Percentiles rank a stretch among this genome's conserved stretches.
phyloP scores from a whole-genome alignment of 2,797 vertebrate species.

The Coendou prehensilis region DNA sequence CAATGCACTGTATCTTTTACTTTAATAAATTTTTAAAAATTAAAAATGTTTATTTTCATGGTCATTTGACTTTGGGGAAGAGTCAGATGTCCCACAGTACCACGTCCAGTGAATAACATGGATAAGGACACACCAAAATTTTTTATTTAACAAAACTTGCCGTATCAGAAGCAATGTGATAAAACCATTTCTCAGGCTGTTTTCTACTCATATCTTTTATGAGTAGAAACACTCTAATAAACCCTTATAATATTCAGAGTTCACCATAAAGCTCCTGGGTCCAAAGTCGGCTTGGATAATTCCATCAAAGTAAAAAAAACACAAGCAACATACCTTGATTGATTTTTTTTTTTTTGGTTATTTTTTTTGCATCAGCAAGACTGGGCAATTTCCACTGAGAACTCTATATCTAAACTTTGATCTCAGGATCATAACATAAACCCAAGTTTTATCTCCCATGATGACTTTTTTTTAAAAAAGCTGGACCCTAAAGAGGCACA shows the following conservation, averaged over 20 bases:
- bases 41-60: not conserved
- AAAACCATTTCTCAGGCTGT: not conserved
- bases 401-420: not conserved
- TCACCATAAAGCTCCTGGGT: not conserved
- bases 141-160: not conserved
- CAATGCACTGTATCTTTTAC: not conserved
- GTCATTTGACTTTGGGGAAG: not conserved
- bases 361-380: not conserved
- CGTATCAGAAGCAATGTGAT: not conserved
- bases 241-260: not conserved
- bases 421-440: not conserved
- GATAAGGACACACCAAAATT: not conserved
- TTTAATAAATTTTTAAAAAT: not conserved
- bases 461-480: not conserved
- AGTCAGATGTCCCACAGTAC: not conserved
- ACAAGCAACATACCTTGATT: not conserved
- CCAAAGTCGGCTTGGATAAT: not conserved
- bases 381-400: not conserved
- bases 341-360: not conserved
- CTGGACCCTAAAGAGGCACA: not conserved
- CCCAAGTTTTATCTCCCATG: not conserved
- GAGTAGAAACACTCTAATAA: not conserved
- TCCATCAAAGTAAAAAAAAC: not conserved
- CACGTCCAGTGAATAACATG: not conserved
- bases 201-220: not conserved